Conservation (phyloP, 2,888 invertebrate genomes). For the Lasius platythorax region DNA sequence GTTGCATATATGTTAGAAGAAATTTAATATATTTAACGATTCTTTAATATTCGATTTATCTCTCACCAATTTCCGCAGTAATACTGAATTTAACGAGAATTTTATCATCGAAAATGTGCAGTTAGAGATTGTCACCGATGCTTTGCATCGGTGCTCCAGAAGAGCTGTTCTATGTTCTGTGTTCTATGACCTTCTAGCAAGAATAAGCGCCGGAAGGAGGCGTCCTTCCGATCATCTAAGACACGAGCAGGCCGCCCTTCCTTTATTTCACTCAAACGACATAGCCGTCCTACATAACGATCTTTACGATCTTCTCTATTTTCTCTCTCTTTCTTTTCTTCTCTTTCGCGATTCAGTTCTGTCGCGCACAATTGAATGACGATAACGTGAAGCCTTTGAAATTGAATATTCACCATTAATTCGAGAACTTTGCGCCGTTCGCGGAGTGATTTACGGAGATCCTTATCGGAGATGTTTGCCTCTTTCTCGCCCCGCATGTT, state of each 20-base stretch:
- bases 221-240: neutral
- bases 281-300: slow-evolving; percentile 9
- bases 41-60: neutral
- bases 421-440: slow-evolving; percentile 1
- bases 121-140: neutral
- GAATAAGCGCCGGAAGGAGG: slow-evolving; percentile 8
- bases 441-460: neutral
- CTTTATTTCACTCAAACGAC: slow-evolving; percentile 11
- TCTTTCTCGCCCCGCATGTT: neutral
- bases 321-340: too few relatives aligned
- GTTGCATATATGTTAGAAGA: neutral
- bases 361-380: neutral
- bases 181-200: neutral
- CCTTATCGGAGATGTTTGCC: neutral
- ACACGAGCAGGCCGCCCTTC: neutral
- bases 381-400: slow-evolving; percentile 29
- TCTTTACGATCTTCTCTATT: neutral
- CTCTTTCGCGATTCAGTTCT: neutral
- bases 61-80: neutral
- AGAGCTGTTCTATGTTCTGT: neutral
- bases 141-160: neutral
- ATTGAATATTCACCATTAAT: slow-evolving; percentile 42
- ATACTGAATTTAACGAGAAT: neutral
- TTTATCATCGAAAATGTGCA: neutral
- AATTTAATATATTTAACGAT: neutral